These are phyloP conservation scores for Achatina immaculata DNA, from an alignment of 1,140 invertebrate species.

Conservation along the genomic window DNA sequence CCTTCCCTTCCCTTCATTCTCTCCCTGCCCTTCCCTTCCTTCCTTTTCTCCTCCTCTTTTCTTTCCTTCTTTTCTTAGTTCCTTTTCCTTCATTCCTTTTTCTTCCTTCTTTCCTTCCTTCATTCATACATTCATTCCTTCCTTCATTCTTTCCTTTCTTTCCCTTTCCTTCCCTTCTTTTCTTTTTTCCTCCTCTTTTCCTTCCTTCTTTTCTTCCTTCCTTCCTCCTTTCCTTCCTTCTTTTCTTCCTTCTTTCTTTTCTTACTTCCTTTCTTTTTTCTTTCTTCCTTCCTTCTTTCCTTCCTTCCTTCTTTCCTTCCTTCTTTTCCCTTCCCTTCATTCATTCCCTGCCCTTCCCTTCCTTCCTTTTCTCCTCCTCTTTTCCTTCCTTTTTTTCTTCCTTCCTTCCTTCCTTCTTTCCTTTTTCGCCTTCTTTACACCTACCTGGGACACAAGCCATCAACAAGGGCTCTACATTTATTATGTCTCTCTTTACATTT, in stretches of 20 bases:
- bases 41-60: no score
- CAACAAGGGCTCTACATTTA: no score
- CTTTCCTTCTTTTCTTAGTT: no score
- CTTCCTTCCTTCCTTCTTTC: background rate
- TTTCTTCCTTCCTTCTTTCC: background rate
- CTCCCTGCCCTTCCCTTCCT: no score
- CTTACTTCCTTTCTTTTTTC: background rate
- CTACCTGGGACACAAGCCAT: background rate
- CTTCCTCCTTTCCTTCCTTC: background rate
- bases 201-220: background rate
- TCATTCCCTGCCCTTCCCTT: background rate
- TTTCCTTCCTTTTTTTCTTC: background rate
- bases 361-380: background rate
- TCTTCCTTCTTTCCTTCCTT: background rate
- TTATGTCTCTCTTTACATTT: no score
- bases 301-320: background rate
- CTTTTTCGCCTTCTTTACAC: no score
- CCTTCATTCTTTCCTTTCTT: background rate
- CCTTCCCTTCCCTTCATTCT: no score
- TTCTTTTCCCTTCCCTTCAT: background rate
- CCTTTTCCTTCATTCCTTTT: background rate
- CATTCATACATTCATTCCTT: background rate
- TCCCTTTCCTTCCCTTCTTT: slow-evolving; percentile 10
- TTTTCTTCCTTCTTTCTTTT: no score
- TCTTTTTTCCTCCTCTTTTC: background rate